Evolutionary conservation across 2,797 vertebrate species (phyloP), one percentile per base, ranked within the genome.

Genomic region (Dermochelys coriacea): DNA sequence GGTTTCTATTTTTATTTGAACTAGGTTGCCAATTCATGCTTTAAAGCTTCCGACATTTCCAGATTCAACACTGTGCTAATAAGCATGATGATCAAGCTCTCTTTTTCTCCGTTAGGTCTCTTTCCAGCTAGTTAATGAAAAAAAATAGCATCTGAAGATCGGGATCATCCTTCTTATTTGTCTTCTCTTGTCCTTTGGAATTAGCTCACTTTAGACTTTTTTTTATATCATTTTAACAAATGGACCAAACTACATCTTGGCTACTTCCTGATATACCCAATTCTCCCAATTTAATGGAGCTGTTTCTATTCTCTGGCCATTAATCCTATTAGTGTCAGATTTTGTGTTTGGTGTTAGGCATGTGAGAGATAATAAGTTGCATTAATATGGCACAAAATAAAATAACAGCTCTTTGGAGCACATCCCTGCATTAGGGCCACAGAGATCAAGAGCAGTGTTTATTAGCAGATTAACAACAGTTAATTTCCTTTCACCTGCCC

Each of bases 121-220:
- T 51, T 86, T 90, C 90, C 88, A 87, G 51, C 31, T 74, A 12
- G 59, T 68, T 94, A 96, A 96, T 93, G 96, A 96, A 96, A 96
- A 96, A 88, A 95, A 94, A 95, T 74, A 52, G 31, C 71, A 31
- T 64, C 59, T 2, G 3, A 61, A 5, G 23, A 82, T 45, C 21
- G 47, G 80, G 68, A 27, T 77, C 68, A 80, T 91, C 54, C 80
- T 93, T 95, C 94, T 86, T 92, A 2, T 90, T 82, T 91, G 91
- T 87, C 90, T 84, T 57, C 85, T 3, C n/a, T 18, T 4, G 55
- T 79, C 89, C 59, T 47, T 0, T 1, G 3, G 45, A 85, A 34
- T 0, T 2, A 71, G 68, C 47, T 93, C 27, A 79, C 84, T 85
- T 82, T 80, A 87, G 88, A 5, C 14, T 31, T 5, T 80, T 47